Base-by-base conservation (phyloP, 2,888 invertebrate genomes). In the Petrolisthes manimaculis region DNA sequence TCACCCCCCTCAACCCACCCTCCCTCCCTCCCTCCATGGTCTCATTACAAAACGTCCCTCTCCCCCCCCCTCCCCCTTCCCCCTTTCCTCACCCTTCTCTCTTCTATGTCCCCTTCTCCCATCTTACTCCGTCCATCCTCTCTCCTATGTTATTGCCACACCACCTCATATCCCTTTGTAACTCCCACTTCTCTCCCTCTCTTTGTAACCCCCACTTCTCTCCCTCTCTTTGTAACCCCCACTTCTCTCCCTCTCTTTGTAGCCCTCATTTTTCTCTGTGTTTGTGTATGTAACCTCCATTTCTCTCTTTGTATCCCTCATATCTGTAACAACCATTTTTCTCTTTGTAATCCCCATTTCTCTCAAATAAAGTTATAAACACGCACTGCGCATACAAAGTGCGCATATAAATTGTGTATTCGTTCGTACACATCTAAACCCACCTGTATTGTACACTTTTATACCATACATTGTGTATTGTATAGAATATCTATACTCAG, bases 11-110 rank as follows among this genome's bases (percentile, higher is more conserved):
- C 18, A 4, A n/a, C n/a, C 21, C 53, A n/a, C 79, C 53, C 14
- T 0, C 51, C 53, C 53, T 14, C 55, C 51, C 14, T 81, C 24
- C n/a, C 61, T 61, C 61, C 61, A 75, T n/a, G 21, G 75, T 75
- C 3, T 12, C 75, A 3, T 79, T 79, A n/a, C 54, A 8, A 12
- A n/a, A 14, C 18, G 54, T 53, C n/a, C 21, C 53, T 53, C 79
- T 79, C 14, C 54, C 51, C 53, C 53, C 5, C 55, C 37, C 12
- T 81, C 24, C 4, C 81, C 61, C 61, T n/a, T 5, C 14, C 56
- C 56, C 55, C 56, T 53, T 79, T n/a, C 55, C 21, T 24, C 8
- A 61, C 81, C 54, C 51, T 79, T 53, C 79, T 54, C n/a, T 79
- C 5, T 14, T 54, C n/a, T 79, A 3, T 14, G n/a, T 18, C 79